phyloP scores from a whole-genome alignment of 1,140 invertebrate species.

The Caenorhabditis latens region DNA sequence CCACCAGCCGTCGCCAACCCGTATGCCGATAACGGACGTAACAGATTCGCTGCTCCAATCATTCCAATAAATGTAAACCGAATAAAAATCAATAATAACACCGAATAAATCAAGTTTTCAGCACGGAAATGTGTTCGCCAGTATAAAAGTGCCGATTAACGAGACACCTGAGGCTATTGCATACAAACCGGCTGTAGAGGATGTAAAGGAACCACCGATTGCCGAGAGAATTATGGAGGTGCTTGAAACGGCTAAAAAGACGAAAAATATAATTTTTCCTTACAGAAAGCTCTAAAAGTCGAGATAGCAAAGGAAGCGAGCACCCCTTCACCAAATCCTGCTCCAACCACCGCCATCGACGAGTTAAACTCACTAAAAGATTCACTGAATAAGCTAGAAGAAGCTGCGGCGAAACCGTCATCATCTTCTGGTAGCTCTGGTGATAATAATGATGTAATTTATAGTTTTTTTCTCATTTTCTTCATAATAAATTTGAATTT shows the following conservation, averaged over 20 bases:
- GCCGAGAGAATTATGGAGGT: neutral
- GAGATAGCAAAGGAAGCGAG: neutral
- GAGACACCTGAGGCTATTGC: conserved; percentile 19
- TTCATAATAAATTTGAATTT: neutral
- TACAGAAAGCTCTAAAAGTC: conserved; percentile 6
- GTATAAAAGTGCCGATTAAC: conserved; percentile 14
- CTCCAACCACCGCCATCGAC: conserved; percentile 36
- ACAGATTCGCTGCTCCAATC: neutral
- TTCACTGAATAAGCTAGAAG: conserved; percentile 31
- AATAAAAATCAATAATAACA: too few species aligned
- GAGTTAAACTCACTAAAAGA: conserved; percentile 43
- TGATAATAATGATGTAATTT: conserved; percentile 14
- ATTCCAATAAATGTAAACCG: neutral
- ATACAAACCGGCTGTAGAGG: conserved; percentile 30
- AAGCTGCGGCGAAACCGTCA: neutral
- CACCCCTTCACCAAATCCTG: neutral
- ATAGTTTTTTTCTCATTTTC: neutral
- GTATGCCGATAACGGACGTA: conserved; percentile 1
- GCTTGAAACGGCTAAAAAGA: neutral
- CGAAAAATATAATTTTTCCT: neutral
- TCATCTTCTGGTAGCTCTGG: neutral
- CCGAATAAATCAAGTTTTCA: neutral
- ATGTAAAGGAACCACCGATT: conserved; percentile 21
- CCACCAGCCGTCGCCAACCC: conserved; percentile 6
- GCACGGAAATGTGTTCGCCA: conserved; percentile 38